Percentiles rank a stretch among this genome's conserved stretches.
phyloP scores from a whole-genome alignment of 2,113 vertebrate species.

The Perccottus glenii region DNA sequence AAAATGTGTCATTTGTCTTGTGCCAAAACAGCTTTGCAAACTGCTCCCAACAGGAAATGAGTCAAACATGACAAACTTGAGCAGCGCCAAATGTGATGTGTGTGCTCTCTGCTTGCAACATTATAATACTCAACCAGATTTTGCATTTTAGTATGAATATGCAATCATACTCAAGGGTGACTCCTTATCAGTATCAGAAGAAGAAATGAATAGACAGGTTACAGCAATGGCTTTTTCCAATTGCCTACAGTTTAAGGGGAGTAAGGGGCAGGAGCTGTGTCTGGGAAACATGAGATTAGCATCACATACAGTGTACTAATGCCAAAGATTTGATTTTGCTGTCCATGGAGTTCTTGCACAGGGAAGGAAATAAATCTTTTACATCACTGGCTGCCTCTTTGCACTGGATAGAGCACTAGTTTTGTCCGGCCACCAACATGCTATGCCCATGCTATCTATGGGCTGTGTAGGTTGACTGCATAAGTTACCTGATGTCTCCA shows the following conservation, averaged over 20 bases:
- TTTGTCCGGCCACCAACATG: conserved; percentile 15
- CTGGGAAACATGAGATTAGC: not conserved
- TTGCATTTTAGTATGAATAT: not conserved
- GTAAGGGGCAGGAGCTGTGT: not conserved
- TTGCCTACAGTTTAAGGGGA: conserved; percentile 3
- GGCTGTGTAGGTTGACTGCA: not conserved
- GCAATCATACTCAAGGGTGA: no score
- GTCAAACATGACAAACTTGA: conserved; percentile 3
- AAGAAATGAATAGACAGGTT: not conserved
- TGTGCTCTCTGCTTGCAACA: conserved; percentile 9
- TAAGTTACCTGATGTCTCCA: not conserved
- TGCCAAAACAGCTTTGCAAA: conserved; percentile 32
- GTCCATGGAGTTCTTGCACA: conserved; percentile 1
- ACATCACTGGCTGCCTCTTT: conserved; percentile 20
- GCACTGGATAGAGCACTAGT: conserved; percentile 3
- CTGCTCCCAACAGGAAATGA: conserved; percentile 24
- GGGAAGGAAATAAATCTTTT: conserved; percentile 22
- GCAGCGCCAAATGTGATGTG: conserved; percentile 8
- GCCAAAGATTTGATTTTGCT: conserved; percentile 27
- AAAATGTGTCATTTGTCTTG: not conserved
- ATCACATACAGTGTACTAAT: conserved; percentile 20
- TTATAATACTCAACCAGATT: not conserved
- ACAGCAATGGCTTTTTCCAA: not conserved
- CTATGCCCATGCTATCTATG: not conserved
- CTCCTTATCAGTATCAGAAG: not conserved